A percentile compares a stretch with the other conserved stretches of the same genome.
Evolutionary conservation across 1,140 invertebrate genomes (phyloP).

Genomic region (Drosophila kohkoa): DNA sequence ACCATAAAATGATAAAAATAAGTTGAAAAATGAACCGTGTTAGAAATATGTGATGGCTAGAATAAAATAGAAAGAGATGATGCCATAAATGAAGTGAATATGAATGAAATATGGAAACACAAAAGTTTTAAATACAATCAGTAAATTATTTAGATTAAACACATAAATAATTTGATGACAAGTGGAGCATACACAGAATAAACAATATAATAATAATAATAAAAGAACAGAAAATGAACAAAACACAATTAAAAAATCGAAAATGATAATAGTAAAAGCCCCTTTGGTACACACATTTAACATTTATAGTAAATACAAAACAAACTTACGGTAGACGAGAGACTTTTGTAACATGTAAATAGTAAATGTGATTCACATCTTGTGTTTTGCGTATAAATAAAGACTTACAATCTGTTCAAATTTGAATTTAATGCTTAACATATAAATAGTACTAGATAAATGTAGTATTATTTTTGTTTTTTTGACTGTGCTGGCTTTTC

Average conservation of each 20-base stretch:
- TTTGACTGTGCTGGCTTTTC: not conserved
- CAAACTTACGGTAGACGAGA: slow-evolving; percentile 1
- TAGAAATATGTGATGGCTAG: no score
- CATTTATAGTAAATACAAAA: not conserved
- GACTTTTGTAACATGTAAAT: not conserved
- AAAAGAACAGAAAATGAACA: not conserved
- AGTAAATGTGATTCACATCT: no score
- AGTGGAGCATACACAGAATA: not conserved
- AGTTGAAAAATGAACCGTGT: no score
- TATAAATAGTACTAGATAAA: not conserved
- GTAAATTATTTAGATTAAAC: not conserved
- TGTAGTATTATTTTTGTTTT: not conserved
- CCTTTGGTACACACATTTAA: not conserved
- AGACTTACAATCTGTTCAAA: not conserved
- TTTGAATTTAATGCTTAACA: slow-evolving; percentile 7
- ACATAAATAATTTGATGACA: not conserved
- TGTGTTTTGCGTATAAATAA: slow-evolving; percentile 2
- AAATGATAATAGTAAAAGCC: not conserved
- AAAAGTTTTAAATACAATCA: not conserved
- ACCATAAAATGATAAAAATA: no score
- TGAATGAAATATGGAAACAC: not conserved
- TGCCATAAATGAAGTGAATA: not conserved
- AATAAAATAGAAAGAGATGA: not conserved
- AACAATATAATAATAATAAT: not conserved
- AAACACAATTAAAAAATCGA: slow-evolving; percentile 1